Base-by-base conservation (phyloP, 2,888 invertebrate genomes). In the Octonoba sinensis region DNA sequence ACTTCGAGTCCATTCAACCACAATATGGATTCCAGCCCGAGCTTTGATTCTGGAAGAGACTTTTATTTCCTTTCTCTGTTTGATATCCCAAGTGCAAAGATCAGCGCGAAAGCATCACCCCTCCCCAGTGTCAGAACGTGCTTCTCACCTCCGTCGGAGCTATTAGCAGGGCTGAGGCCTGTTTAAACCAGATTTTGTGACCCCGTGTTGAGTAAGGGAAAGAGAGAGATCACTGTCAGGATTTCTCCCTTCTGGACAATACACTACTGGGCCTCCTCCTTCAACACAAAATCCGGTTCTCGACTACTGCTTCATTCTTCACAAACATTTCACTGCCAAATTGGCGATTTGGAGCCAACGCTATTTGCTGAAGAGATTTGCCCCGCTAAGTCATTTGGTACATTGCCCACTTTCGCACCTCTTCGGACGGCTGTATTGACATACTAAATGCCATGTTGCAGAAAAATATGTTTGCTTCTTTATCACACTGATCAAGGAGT, bases 171-270 rank as follows among this genome's bases (percentile, higher is more conserved):
- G 60, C 70, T 47, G 22, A 70, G 24, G 70, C 62, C 77, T 77
- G 70, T 77, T 72, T 71, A 57, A 71, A 78, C 65, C 78, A 70
- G 71, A 78, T 78, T 71, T 57, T 36, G 71, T 78, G 78, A 70
- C 70, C 71, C 71, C 66, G 46, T 59, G 71, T 65, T 65, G 47
- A 67, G 59, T 66, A 56, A 66, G 54, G 27, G 18, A 20, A 62
- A 69, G 66, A 74, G 65, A 74, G 78, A 78, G 71, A 71, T 78
- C 78, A 78, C 78, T 78, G 78, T 78, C 78, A 78, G 65, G 71
- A 62, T 57, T 47, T 74, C 36, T 62, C 72, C 72, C 24, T 24
- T 24, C 44, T 36, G 67, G 51, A 66, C 67, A 67, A 75, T 75
- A 51, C 67, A 36, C 49, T 62, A 46, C n/a, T 24, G 60, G 54